Percentiles rank a stretch among this genome's conserved stretches.
These are phyloP conservation scores for Mastomys coucha DNA, from an alignment of 2,113 vertebrate species.

Conservation along the genomic window DNA sequence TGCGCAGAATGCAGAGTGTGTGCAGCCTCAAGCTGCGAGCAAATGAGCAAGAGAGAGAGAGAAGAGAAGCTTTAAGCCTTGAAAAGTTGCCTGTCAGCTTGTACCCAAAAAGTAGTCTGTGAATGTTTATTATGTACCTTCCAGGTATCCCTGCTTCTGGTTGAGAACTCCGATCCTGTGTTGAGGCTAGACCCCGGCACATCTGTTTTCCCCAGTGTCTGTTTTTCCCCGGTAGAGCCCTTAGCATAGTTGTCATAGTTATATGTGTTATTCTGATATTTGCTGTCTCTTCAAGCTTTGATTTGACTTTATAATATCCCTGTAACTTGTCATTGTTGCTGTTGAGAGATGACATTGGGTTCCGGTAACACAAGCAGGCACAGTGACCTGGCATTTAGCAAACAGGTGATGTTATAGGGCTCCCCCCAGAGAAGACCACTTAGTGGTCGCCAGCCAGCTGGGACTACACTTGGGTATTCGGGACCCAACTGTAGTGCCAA, in stretches of 20 bases:
- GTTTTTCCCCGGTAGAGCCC: neutral
- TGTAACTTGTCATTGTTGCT: neutral
- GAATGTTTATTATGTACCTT: no score
- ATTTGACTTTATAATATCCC: neutral
- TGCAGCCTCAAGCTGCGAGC: no score
- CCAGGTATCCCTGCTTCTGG: no score
- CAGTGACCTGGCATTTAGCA: neutral
- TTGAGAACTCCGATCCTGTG: no score
- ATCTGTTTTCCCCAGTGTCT: neutral
- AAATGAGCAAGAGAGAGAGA: no score
- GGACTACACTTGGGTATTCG: neutral
- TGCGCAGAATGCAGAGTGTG: no score
- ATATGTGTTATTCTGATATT: neutral
- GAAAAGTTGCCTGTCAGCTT: no score
- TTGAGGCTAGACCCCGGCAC: no score
- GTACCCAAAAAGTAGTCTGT: no score
- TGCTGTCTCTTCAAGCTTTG: neutral
- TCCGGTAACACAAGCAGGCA: neutral
- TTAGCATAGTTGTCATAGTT: neutral
- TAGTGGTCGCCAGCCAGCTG: no score
- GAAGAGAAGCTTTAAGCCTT: no score
- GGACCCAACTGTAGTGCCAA: neutral
- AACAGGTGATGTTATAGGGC: neutral
- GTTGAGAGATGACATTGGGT: neutral
- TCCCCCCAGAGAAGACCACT: neutral